phyloP scores from a whole-genome alignment of 2,113 vertebrate genomes.

The Setophaga petechia region DNA sequence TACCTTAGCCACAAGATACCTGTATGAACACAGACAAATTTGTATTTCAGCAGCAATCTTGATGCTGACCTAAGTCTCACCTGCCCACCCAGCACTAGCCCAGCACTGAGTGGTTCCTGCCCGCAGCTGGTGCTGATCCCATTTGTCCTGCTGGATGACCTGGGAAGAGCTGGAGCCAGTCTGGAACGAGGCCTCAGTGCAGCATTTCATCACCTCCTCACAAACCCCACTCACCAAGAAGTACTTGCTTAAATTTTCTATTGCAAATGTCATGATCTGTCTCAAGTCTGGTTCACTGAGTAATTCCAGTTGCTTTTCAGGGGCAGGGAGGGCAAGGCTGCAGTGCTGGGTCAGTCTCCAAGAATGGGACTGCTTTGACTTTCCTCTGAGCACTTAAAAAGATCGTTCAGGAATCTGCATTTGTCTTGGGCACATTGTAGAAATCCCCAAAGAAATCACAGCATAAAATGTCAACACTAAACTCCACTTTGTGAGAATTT shows the following conservation, averaged over 20 bases:
- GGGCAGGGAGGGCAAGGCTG: not conserved
- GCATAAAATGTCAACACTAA: slow-evolving; percentile 5
- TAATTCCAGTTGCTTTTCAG: not conserved
- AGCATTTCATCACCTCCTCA: not conserved
- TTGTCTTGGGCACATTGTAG: not conserved
- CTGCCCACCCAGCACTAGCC: not conserved
- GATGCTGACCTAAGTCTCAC: not conserved
- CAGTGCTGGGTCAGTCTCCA: not conserved
- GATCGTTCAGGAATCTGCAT: not conserved
- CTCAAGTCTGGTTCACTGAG: not conserved
- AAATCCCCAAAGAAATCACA: slow-evolving; percentile 34
- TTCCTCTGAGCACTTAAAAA: not conserved
- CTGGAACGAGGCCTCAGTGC: not conserved
- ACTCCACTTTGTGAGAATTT: slow-evolving; percentile 26
- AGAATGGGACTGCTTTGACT: not conserved
- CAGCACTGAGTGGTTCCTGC: not conserved
- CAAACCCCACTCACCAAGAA: not conserved
- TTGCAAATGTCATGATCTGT: not conserved
- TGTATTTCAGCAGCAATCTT: not conserved
- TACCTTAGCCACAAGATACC: not conserved
- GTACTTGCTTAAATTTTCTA: not conserved
- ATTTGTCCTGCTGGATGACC: not conserved
- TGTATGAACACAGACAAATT: not conserved
- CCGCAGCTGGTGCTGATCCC: not conserved
- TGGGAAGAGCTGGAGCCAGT: not conserved